Evolutionary conservation across 2,113 vertebrate genomes (phyloP), one percentile per base, ranked within the genome.

Genomic region (Grallaria varia): DNA sequence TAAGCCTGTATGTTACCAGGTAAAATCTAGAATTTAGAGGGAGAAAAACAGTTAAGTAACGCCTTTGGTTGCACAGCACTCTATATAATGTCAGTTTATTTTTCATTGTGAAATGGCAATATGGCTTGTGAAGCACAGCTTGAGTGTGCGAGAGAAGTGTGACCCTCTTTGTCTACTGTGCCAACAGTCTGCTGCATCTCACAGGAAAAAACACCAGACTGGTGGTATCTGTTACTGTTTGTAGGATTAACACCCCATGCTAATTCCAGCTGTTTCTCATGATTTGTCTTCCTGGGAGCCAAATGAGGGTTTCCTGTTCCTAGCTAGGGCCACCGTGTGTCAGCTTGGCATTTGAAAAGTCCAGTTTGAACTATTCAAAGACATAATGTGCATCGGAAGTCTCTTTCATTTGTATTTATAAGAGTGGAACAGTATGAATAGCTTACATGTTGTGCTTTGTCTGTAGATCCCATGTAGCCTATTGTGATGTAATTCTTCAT

Each of bases 251-350:
- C 55, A 64, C 15, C 19, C 78, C 58, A 13, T 85, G 82, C 39
- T 85, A 77, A 63, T 90, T 96, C 87, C 91, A 95, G 94, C 75
- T 94, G 90, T 83, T 94, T 72, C 22, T 83, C 42, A 10, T 59
- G 42, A 27, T 11, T 50, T 74, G 55, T 73, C 35, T 53, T 91
- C 42, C 33, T 67, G 15, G 45, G 69, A 59, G 63, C 59, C 47
- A 80, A 66, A 35, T 13, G 44, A 80, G 27, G 27, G 12, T 11
- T 83, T 83, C 25, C 49, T 28, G 8, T 68, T n/a, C 35, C 58
- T 66, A 64, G 67, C 18, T 50, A n/a, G 25, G 40, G 49, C 28
- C 64, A 8, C 27, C 17, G 8, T 40, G 10, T 71, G 30, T 80
- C 44, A 45, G 0, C 6, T 33, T 37, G 37, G 13, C 37, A 58